Base-by-base conservation (phyloP, 53 echinoderm and acorn worm genomes). In the Crossaster papposus region DNA sequence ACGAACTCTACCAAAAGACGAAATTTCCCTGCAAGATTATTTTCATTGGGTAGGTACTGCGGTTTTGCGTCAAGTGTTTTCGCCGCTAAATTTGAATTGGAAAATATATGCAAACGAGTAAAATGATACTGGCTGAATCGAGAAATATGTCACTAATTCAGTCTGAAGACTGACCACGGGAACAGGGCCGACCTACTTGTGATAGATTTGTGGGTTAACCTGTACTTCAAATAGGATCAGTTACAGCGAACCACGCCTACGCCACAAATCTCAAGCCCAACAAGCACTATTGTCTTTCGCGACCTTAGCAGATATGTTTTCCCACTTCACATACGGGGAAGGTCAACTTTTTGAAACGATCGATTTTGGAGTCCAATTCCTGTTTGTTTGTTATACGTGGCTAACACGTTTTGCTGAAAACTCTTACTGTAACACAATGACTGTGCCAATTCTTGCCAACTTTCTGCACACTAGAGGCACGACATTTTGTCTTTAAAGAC, bases 191-290 rank as follows among this genome's bases (percentile, higher is more conserved):
- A 20, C 36, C 75, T 36, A 74, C 75, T 74, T 74, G 18, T 33
- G 20, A 4, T 35, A 22, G 75, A 35, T 74, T 74, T 74, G 72
- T 74, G 75, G 75, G 75, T 74, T 74, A 74, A 74, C 75, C 75
- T 34, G 34, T 22, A 35, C 75, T 74, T 35, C 18, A 74, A 14
- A 15, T 33, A 11, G 11, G 75, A 74, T 74, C 33, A 18, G 75
- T 74, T 74, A 74, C 75, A 22, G 15, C 28, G 11, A 32, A 36
- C 17, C 75, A 33, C 28, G 75, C 36, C 12, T 35, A 35, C 75
- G 31, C 12, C 75, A 35, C 12, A 36, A 32, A 22, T 36, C 35
- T 74, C 75, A 36, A 33, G 75, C 36, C 28, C 24, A 74, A 32
- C 36, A 20, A 33, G 22, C 15, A 12, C 36, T 74, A 74, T 74